phyloP scores from a whole-genome alignment of 1,140 invertebrate species.

The Chrysoperla carnea region DNA sequence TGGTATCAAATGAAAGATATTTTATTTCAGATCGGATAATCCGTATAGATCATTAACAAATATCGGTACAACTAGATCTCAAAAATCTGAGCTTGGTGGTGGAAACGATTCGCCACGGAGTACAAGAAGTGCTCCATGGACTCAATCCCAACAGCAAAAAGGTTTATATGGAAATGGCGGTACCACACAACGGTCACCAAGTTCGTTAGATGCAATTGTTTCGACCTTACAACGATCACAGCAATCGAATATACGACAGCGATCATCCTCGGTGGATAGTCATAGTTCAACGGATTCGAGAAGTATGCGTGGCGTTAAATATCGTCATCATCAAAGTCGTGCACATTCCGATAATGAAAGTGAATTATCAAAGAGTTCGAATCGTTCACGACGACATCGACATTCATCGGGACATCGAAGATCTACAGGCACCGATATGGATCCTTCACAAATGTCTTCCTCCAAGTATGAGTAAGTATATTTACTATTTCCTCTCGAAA shows the following conservation, averaged over 20 bases:
- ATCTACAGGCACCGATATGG: constrained; percentile 35
- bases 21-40: too few species aligned
- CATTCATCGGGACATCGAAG: constrained; percentile 38
- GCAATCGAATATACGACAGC: constrained; percentile 13
- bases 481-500: neutral
- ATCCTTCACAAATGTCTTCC: constrained; percentile 20
- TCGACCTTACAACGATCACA: constrained; percentile 27
- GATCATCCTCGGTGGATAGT: constrained; percentile 58
- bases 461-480: constrained; percentile 13
- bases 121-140: constrained; percentile 70
- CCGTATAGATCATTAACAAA: constrained; percentile 9
- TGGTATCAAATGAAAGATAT: too few species aligned
- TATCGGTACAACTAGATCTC: neutral
- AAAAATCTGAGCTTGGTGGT: constrained; percentile 10
- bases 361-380: constrained; percentile 65
- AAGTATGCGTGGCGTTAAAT: constrained; percentile 23
- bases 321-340: constrained; percentile 41
- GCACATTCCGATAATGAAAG: constrained; percentile 76
- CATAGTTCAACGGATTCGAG: constrained; percentile 64
- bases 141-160: constrained; percentile 43
- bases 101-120: constrained; percentile 52
- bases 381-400: constrained; percentile 47
- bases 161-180: constrained; percentile 41
- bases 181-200: constrained; percentile 34
- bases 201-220: constrained; percentile 43